These are phyloP conservation scores for Callithrix jacchus DNA, from an alignment of 2,113 vertebrate species.

Conservation along the genomic window DNA sequence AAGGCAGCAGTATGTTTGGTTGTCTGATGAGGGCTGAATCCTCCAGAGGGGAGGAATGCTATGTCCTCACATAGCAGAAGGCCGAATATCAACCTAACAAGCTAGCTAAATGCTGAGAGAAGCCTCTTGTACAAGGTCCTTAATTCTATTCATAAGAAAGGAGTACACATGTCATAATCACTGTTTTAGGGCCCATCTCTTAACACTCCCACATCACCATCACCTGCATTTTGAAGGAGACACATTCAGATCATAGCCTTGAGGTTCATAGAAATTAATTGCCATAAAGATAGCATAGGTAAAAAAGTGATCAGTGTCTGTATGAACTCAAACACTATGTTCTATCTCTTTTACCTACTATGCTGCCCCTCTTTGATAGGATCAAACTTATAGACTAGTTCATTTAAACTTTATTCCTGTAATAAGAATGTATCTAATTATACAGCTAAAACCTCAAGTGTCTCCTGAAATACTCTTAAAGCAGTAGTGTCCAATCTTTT, in stretches of 20 bases:
- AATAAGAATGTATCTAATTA: neutral
- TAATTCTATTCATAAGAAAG: neutral
- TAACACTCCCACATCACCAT: neutral
- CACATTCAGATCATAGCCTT: neutral
- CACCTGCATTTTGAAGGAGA: neutral
- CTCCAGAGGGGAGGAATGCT: neutral
- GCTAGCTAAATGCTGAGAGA: neutral
- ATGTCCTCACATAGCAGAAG: neutral
- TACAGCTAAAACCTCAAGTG: neutral
- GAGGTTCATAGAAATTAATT: neutral
- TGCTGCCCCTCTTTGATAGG: neutral
- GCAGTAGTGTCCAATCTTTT: neutral
- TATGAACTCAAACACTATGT: neutral
- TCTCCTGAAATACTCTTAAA: neutral
- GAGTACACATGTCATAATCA: neutral
- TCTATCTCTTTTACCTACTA: neutral
- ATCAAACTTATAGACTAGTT: constrained; percentile 9
- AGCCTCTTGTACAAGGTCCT: neutral
- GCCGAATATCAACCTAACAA: neutral
- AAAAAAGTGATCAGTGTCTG: neutral
- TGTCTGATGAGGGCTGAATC: neutral
- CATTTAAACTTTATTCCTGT: neutral
- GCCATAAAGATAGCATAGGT: neutral
- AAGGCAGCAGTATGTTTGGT: neutral
- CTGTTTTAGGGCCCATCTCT: neutral